These are phyloP conservation scores for Eulemur rubriventer DNA, from an alignment of 2,797 vertebrate species.

Conservation along the genomic window DNA sequence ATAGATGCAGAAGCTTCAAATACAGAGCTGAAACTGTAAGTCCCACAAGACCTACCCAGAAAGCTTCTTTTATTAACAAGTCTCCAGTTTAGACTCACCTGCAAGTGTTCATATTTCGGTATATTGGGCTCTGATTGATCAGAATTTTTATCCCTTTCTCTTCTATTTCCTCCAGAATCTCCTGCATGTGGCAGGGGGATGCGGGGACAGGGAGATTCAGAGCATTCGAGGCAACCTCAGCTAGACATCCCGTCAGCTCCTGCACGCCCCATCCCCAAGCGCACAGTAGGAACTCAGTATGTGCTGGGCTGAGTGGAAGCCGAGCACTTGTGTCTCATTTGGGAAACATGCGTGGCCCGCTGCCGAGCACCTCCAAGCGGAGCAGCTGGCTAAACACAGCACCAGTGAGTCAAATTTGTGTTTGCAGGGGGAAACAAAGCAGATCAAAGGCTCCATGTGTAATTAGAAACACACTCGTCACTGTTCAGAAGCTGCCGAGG, in stretches of 20 bases:
- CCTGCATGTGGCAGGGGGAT: background rate
- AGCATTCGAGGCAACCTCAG: background rate
- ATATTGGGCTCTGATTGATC: background rate
- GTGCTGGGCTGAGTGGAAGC: background rate
- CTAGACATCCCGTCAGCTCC: background rate
- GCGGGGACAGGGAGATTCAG: background rate
- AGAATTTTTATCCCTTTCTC: background rate
- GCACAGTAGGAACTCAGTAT: background rate
- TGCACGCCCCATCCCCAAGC: background rate
- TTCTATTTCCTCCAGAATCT: background rate
- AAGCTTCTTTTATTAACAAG: background rate
- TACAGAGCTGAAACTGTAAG: background rate
- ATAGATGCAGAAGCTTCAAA: background rate
- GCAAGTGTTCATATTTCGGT: background rate
- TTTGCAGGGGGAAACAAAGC: slow-evolving; percentile 67
- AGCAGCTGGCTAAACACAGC: slow-evolving; percentile 51
- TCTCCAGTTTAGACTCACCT: background rate
- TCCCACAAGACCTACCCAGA: background rate
- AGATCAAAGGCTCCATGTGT: slow-evolving; percentile 69
- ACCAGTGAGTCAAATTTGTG: slow-evolving; percentile 65
- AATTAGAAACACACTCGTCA: slow-evolving; percentile 56
- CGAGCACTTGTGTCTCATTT: background rate
- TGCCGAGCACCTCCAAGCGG: slow-evolving; percentile 42
- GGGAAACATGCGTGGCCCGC: background rate
- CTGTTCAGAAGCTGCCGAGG: slow-evolving; percentile 8